Percentiles rank a stretch among this genome's conserved stretches.
phyloP scores from a whole-genome alignment of 2,113 vertebrate species.

The Cyphomyrus discorhynchus region DNA sequence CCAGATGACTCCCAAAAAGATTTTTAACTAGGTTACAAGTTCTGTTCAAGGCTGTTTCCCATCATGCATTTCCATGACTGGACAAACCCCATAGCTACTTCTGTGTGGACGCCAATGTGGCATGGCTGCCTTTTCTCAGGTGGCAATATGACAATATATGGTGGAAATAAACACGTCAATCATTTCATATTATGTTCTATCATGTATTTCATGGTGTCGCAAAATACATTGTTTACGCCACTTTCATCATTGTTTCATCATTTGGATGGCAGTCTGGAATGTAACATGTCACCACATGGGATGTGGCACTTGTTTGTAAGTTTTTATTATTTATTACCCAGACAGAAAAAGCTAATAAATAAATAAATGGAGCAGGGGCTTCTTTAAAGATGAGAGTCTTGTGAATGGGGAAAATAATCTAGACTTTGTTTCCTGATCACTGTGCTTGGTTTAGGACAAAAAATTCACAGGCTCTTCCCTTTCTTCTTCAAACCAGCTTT shows the following conservation, averaged over 20 bases:
- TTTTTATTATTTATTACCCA: neutral
- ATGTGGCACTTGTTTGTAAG: no score
- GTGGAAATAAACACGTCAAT: no score
- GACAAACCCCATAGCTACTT: neutral
- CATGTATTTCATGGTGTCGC: no score
- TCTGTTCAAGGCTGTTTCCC: neutral
- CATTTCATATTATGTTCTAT: no score
- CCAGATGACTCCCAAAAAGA: neutral
- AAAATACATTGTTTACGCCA: no score
- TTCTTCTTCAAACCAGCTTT: neutral
- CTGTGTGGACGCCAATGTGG: neutral
- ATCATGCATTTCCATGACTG: neutral
- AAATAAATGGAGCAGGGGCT: neutral
- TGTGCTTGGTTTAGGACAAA: neutral
- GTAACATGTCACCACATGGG: no score
- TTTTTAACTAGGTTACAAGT: no score
- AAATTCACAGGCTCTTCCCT: neutral
- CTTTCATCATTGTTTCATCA: no score
- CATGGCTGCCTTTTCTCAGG: neutral
- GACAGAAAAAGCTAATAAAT: neutral
- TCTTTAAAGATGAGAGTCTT: neutral
- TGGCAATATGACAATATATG: neutral
- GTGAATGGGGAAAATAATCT: neutral
- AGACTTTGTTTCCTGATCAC: neutral
- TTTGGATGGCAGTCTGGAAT: no score